Base-by-base conservation (phyloP, 2,888 invertebrate genomes). In the Phengaris alcon region DNA sequence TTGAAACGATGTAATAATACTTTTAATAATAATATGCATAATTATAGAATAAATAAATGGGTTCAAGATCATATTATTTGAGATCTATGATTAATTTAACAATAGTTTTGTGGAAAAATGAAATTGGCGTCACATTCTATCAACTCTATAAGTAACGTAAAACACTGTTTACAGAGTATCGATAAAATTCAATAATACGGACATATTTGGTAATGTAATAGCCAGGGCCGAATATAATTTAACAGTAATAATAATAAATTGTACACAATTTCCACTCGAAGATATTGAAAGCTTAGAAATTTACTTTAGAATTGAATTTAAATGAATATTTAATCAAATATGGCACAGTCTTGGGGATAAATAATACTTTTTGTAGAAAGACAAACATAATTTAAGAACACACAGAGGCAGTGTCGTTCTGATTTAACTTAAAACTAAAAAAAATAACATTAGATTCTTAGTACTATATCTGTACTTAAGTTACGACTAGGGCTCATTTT, bases 1-100 rank as follows among this genome's bases (percentile, higher is more conserved):
- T 88, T 82, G 81, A 82, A 88, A 88, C 87, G 87, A 82, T 82
- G 83, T 80, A 80, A 77, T 75, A 82, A 83, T 79, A 79, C 74
- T 80, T 48, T n/a, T 9, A 8, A 8, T n/a, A 44, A 8, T 46
- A 69, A n/a, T 22, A 69, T 68, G 7, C 68, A 68, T 13, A 48
- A 8, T n/a, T 48, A 69, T 12, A 48, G 7, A 48, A 48, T n/a
- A 69, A 69, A 69, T 69, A 48, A 48, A 48, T 69, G n/a, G 48
- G 48, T 13, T 35, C 35, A 64, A 35, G 44, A 64, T 64, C 64
- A 13, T 59, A 64, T 35, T 12, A 64, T 35, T 64, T 35, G 9
- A 52, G 52, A 52, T 52, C 52, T 52, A 52, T 52, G 52, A 52
- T 52, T 52, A 52, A 12, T 52, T 52, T 12, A 12, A 52, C 12